These are phyloP conservation scores for Oreocharis arfaki DNA, from an alignment of 2,113 vertebrate species.

Conservation along the genomic window DNA sequence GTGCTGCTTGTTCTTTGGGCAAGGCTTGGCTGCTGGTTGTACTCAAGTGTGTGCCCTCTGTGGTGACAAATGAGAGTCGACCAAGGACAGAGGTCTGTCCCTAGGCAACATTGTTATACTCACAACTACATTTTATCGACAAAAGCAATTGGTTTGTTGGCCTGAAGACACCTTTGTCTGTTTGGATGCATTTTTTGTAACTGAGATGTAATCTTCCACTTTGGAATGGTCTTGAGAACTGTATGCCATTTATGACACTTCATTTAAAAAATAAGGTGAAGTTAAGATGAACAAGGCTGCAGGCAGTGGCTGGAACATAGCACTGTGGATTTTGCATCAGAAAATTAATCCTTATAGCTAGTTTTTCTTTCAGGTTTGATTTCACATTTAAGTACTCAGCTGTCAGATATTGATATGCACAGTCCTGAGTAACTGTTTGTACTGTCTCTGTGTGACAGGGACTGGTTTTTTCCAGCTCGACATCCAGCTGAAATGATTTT, in stretches of 20 bases:
- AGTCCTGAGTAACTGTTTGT: neutral
- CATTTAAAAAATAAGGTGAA: neutral
- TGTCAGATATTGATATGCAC: neutral
- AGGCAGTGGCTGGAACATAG: neutral
- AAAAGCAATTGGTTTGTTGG: neutral
- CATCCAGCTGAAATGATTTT: neutral
- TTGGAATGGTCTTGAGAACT: neutral
- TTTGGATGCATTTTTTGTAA: neutral
- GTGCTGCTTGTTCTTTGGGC: neutral
- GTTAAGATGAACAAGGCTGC: neutral
- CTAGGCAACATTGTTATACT: neutral
- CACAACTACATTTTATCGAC: neutral
- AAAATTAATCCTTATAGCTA: neutral
- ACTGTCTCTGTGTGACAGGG: neutral
- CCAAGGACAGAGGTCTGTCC: neutral
- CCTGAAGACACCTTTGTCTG: neutral
- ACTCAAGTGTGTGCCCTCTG: neutral
- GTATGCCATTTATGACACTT: neutral
- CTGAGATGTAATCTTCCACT: neutral
- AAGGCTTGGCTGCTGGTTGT: neutral
- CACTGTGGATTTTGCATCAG: neutral
- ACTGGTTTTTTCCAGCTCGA: neutral
- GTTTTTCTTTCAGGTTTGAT: neutral
- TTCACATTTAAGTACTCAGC: neutral
- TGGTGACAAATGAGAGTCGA: neutral